Base-by-base conservation (phyloP, 2,113 vertebrate genomes). In the Sinocyclocheilus grahami region DNA sequence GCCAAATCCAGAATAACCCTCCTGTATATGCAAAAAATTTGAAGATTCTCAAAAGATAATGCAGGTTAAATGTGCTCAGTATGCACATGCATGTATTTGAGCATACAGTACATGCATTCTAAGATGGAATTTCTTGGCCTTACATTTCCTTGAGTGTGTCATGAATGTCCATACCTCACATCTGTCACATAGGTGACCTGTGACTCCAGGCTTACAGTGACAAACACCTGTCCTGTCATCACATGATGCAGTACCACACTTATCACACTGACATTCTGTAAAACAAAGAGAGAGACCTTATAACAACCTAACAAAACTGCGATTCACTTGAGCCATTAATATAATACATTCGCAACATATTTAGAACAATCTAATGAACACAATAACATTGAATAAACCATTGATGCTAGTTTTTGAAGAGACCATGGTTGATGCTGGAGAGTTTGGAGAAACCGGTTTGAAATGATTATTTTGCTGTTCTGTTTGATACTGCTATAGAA, bases 131-230 rank as follows among this genome's bases (percentile, higher is more conserved):
- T 42, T 72, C 20, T n/a, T 11, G 37, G 20, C 20, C 10, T 22
- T 76, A 39, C n/a, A 55, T 39, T 55, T 27, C 18, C 42, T 53
- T 67, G 62, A 7, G 9, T 69, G 77, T 78, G 42, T 60, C 5
- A 58, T 58, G 39, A 63, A 65, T 79, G 65, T 37, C 30, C 92
- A 94, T 87, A 96, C 96, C 94, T 96, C 93, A 90, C 96, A 96
- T 53, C 89, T 93, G 90, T 96, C 95, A 85, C 96, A 96, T 24
- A 92, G 90, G 12, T 39, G 89, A n/a, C 95, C 96, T 1, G 93
- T 94, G 75, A 96, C 94, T 1, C 96, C 96, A 0, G 94, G 95
- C 87, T 94, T 96, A 88, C 96, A 96, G 90, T 95, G 95, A 89
- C 96, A 96, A 84, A 94, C 93, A 62, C 95, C 96, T 1, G 94